Evolutionary conservation across 2,888 invertebrate species (phyloP).

Genomic region (Eumacrocentrus americanus): DNA sequence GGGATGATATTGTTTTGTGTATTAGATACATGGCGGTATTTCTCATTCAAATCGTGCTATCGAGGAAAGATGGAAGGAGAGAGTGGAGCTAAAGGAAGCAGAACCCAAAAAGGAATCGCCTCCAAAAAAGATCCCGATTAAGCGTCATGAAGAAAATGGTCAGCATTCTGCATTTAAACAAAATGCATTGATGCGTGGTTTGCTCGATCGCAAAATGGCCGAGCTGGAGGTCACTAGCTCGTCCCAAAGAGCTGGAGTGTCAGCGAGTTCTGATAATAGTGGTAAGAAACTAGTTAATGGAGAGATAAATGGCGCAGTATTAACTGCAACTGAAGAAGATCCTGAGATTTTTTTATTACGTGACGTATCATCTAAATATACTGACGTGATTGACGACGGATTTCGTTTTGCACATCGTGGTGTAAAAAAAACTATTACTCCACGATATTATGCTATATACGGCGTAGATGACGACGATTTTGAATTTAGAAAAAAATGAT

Average conservation of each 20-base stretch:
- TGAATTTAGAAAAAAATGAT: background rate
- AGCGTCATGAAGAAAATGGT: background rate
- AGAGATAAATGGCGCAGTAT: background rate
- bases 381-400: background rate
- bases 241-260: too few species aligned
- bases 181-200: slow-evolving; percentile 9
- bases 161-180: background rate
- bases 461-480: slow-evolving; percentile 14
- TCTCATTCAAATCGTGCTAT: background rate
- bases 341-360: slow-evolving; percentile 21
- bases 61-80: background rate
- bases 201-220: background rate
- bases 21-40: background rate
- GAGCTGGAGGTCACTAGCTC: background rate
- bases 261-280: background rate
- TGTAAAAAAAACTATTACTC: slow-evolving; percentile 15
- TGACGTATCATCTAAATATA: slow-evolving; percentile 6
- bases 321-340: slow-evolving; percentile 13
- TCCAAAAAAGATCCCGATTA: background rate
- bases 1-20: too few species aligned
- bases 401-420: slow-evolving; percentile 22
- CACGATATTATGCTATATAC: slow-evolving; percentile 11
- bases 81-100: background rate
- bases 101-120: background rate
- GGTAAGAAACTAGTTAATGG: slow-evolving; percentile 17